Evolutionary conservation across 1,140 invertebrate species (phyloP), one percentile per base, ranked within the genome.

Genomic region (Drosophila funebris): DNA sequence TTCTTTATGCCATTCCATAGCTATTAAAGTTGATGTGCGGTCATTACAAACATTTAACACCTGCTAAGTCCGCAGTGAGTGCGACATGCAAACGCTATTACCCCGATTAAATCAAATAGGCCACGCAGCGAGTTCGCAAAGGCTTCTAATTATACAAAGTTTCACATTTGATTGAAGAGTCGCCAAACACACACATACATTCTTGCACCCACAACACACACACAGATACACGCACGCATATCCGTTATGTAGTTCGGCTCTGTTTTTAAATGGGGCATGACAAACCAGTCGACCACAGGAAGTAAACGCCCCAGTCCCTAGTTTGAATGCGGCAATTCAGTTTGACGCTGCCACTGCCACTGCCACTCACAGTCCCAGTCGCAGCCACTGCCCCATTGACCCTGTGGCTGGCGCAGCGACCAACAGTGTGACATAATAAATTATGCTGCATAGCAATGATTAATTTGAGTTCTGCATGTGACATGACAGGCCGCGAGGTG

Each of bases 401-500:
- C n/a, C 62, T 43, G 69, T 33, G 72, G 46, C 66, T 78, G 73
- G 18, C 68, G 70, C 68, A 76, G 82, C 60, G 74, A 67, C 62
- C 36, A 50, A 44, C 74, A 78, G 78, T 87, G 83, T 83, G 83
- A 88, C 83, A 88, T 83, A 88, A 88, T 88, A 88, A 88, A 88
- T 88, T 88, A 88, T 88, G 83, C 83, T 88, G 83, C 83, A 79
- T 71, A 68, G 61, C 78, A 62, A 89, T 88, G 83, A 88, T 88
- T 88, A 88, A 88, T 88, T 83, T 69, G 78, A 71, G 76, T 76
- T 88, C 64, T 54, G 76, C 69, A 72, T 83, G 69, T 74, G 56
- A 76, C 83, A 79, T 88, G 84, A 88, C 78, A 83, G 68, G 29
- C 52, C 31, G 14, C 52, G 44, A 53, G 63, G 37, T 46, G 37